A percentile compares a stretch with the other conserved stretches of the same genome.
Evolutionary conservation across 2,113 vertebrate genomes (phyloP).

Genomic region (Ornithorhynchus anatinus): DNA sequence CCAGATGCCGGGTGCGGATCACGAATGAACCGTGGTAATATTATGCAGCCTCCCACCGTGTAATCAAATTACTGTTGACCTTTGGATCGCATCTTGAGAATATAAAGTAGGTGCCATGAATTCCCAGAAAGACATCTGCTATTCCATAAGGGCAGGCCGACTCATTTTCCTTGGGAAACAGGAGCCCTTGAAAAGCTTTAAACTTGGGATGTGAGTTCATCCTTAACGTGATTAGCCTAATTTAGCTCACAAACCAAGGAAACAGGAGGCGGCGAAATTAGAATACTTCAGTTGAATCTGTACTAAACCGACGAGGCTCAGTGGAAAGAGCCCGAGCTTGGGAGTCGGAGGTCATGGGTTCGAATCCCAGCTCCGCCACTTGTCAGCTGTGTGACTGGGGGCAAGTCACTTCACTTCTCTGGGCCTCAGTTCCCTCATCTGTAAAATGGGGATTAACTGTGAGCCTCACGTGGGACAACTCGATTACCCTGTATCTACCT

Average conservation of each 20-base stretch:
- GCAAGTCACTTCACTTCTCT: too few relatives aligned
- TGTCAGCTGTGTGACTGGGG: too few relatives aligned
- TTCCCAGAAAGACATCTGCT: constrained; percentile 39
- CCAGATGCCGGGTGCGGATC: constrained; percentile 39
- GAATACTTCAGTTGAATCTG: background rate
- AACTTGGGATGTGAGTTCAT: constrained; percentile 13
- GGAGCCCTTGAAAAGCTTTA: background rate
- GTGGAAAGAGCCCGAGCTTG: too few relatives aligned
- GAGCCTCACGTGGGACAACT: too few relatives aligned
- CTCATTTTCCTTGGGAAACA: constrained; percentile 16
- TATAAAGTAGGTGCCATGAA: constrained; percentile 15
- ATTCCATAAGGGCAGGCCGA: constrained; percentile 22
- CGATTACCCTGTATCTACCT: too few relatives aligned
- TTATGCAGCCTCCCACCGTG: constrained; percentile 24
- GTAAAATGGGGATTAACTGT: too few relatives aligned
- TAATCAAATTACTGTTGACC: constrained; percentile 58
- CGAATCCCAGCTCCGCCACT: too few relatives aligned
- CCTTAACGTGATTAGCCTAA: background rate
- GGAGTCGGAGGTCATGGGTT: too few relatives aligned
- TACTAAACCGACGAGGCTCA: too few relatives aligned
- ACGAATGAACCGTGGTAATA: constrained; percentile 44
- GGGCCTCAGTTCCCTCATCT: too few relatives aligned
- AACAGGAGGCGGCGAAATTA: background rate
- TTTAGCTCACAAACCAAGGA: constrained; percentile 6
- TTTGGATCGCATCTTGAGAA: constrained; percentile 44